phyloP scores from a whole-genome alignment of 2,113 vertebrate genomes.

The Jaculus jaculus region DNA sequence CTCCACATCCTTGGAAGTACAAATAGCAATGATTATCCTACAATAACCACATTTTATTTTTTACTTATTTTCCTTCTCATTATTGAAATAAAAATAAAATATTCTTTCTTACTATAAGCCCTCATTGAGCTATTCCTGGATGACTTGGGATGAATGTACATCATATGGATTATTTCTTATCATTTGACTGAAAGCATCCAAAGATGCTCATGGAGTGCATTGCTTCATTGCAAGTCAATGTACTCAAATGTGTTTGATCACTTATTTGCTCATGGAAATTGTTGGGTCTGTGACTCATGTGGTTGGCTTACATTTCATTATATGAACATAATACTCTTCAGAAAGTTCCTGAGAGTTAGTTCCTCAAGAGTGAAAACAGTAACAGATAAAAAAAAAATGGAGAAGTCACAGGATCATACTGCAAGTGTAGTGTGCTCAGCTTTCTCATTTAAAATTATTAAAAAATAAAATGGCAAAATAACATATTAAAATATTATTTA shows the following conservation, averaged over 20 bases:
- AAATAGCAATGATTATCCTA: neutral
- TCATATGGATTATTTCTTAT: neutral
- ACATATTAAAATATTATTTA: neutral
- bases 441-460: neutral
- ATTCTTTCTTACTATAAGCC: neutral
- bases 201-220: accelerated
- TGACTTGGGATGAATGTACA: neutral
- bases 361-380: neutral
- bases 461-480: neutral
- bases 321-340: neutral
- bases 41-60: neutral
- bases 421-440: accelerated
- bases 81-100: neutral
- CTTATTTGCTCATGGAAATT: neutral
- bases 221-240: neutral
- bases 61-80: neutral
- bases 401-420: neutral
- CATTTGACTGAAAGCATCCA: neutral
- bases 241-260: neutral
- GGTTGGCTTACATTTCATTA: neutral
- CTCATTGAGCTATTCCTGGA: neutral
- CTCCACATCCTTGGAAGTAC: neutral
- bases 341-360: neutral
- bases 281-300: neutral
- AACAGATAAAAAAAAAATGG: neutral